Base-by-base conservation (phyloP, 2,888 invertebrate species). In the Elegia similella region DNA sequence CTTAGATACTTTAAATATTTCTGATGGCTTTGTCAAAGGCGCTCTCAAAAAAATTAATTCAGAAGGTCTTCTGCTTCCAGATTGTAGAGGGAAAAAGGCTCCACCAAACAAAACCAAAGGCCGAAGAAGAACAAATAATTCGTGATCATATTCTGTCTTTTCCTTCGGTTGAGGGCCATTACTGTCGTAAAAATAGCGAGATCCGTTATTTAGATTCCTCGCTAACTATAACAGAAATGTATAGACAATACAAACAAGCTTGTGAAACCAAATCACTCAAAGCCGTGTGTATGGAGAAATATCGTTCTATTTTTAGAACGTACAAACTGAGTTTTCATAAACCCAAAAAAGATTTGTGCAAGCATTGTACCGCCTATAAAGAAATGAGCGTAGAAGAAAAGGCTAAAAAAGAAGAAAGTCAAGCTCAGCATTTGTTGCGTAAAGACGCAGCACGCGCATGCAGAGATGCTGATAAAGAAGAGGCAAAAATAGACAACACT, bases 401-500 rank as follows among this genome's bases (percentile, higher is more conserved):
- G n/a, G n/a, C n/a, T n/a, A n/a, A n/a, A n/a, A n/a, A n/a, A 29
- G 12, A 23, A 48, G 48, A 48, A 48, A 16, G 30, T 30, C 30
- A 48, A 23, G 42, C 42, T 42, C 12, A 44, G 16, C 44, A 44
- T 16, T 16, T 44, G 13, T n/a, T 8, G 16, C 44, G 44, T n/a
- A 13, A 13, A 13, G 53, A 52, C 12, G 57, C 57, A 43, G 67
- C 69, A 59, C 44, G 61, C 38, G 17, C 59, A 58, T 56, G 55
- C 50, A 59, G 72, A 62, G 62, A 75, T 60, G 65, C 67, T 52
- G 74, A 75, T 50, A 73, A 72, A 62, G 50, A 59, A 44, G 47
- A 56, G n/a, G 60, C 62, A 16, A 54, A 64, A 60, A 59, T 48
- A 56, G 62, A 71, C 59, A 29, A 59, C 23, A 55, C 57, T 32